Evolutionary conservation across 2,113 vertebrate genomes (phyloP).

Genomic region (Phasianus colchicus): DNA sequence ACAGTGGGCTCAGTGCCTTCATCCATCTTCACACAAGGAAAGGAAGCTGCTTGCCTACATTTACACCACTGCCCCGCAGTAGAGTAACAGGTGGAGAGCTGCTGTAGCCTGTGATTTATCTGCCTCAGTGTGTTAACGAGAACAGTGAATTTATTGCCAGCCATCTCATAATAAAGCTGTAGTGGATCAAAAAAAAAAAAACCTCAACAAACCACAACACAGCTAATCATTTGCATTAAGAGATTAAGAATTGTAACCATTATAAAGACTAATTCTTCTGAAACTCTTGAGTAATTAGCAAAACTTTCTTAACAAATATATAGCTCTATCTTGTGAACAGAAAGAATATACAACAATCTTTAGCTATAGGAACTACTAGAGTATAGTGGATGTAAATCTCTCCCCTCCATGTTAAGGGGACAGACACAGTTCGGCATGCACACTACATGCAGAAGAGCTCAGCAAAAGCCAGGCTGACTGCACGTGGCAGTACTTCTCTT

Average conservation of each 20-base stretch:
- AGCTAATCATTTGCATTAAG: not conserved
- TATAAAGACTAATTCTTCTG: not conserved
- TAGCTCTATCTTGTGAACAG: not conserved
- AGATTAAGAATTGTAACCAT: not conserved
- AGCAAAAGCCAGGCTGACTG: not conserved
- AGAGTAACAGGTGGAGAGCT: not conserved
- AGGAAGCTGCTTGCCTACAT: not conserved
- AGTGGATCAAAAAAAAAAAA: not conserved
- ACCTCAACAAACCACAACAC: not conserved
- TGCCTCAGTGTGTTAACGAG: not conserved
- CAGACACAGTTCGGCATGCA: not conserved
- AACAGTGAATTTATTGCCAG: not conserved
- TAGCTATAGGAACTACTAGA: not conserved
- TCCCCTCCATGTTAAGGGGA: not conserved
- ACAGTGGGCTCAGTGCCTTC: not conserved
- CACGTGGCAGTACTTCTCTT: fast-evolving
- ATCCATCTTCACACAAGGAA: not conserved
- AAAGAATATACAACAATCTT: not conserved
- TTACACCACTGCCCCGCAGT: not conserved
- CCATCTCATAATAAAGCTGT: not conserved
- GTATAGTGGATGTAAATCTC: not conserved
- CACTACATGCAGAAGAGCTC: constrained; percentile 27
- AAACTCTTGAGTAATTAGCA: not conserved
- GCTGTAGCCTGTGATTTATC: not conserved
- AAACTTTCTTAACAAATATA: not conserved